Percentiles rank a stretch among this genome's conserved stretches.
phyloP scores from a whole-genome alignment of 2,888 invertebrate genomes.

The Brachypalpus laphriformis region DNA sequence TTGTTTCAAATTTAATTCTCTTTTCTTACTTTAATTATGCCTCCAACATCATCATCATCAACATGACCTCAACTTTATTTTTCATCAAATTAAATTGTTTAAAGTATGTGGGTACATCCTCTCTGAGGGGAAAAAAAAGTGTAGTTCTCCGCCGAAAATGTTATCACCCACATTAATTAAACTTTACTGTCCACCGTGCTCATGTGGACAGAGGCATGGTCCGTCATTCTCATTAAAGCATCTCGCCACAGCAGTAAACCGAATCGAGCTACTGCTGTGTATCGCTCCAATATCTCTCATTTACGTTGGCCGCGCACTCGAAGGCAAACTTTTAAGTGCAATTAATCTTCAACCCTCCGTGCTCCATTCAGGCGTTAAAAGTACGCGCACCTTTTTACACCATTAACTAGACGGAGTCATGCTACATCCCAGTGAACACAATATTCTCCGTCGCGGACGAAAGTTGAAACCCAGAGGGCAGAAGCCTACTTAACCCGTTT shows the following conservation, averaged over 20 bases:
- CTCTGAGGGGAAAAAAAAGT: neutral
- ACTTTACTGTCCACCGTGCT: constrained; percentile 18
- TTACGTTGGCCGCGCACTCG: neutral
- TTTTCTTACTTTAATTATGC: neutral
- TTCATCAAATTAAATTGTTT: constrained; percentile 11
- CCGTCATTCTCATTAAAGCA: constrained; percentile 23
- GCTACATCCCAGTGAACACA: constrained; percentile 25
- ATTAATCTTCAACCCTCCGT: constrained; percentile 58
- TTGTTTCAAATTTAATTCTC: neutral
- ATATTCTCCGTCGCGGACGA: neutral
- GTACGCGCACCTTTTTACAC: constrained; percentile 4
- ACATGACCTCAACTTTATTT: neutral
- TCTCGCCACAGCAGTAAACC: neutral
- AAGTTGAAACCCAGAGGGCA: constrained; percentile 19
- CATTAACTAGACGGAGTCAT: neutral
- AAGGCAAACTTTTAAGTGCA: constrained; percentile 44
- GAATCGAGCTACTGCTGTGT: neutral
- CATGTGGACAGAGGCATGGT: neutral
- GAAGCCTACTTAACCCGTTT: constrained; percentile 45
- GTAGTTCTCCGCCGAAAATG: neutral
- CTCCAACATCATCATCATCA: neutral
- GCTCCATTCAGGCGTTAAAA: constrained; percentile 53
- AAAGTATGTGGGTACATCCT: neutral
- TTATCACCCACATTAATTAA: constrained; percentile 29
- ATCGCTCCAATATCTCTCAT: neutral